phyloP scores from a whole-genome alignment of 2,888 invertebrate species.

The Diabrotica balteata region DNA sequence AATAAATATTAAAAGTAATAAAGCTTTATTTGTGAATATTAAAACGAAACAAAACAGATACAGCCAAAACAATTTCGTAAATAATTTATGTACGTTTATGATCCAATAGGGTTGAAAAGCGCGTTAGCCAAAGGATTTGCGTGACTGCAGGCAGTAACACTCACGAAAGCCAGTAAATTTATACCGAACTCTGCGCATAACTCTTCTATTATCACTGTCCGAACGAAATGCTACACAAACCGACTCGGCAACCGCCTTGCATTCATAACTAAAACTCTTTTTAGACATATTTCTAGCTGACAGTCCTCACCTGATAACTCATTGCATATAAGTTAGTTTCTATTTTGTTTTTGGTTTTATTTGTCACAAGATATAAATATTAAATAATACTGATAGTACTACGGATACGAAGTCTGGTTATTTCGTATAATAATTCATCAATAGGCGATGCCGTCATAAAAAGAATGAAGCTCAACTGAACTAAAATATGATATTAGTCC shows the following conservation, averaged over 20 bases:
- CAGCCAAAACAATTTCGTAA: no score
- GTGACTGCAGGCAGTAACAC: slow-evolving; percentile 56
- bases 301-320: slow-evolving; percentile 19
- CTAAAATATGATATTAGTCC: no score
- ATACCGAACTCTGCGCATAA: slow-evolving; percentile 54
- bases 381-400: no score
- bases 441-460: no score
- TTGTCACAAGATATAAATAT: no score
- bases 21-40: no score
- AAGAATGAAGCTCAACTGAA: no score
- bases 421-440: no score
- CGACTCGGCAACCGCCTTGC: slow-evolving; percentile 37
- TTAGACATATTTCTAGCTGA: slow-evolving; percentile 40
- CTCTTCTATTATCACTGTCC: slow-evolving; percentile 59
- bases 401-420: no score
- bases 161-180: slow-evolving; percentile 57
- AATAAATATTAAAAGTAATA: no score
- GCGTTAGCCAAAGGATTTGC: slow-evolving; percentile 41
- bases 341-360: neutral
- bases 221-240: slow-evolving; percentile 54
- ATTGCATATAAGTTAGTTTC: slow-evolving; percentile 10
- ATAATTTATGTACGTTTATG: slow-evolving; percentile 5
- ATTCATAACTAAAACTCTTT: slow-evolving; percentile 39
- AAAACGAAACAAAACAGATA: no score
- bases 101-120: slow-evolving; percentile 22